These are phyloP conservation scores for Ceriagrion tenellum DNA, from an alignment of 2,888 invertebrate genomes.

Conservation along the genomic window DNA sequence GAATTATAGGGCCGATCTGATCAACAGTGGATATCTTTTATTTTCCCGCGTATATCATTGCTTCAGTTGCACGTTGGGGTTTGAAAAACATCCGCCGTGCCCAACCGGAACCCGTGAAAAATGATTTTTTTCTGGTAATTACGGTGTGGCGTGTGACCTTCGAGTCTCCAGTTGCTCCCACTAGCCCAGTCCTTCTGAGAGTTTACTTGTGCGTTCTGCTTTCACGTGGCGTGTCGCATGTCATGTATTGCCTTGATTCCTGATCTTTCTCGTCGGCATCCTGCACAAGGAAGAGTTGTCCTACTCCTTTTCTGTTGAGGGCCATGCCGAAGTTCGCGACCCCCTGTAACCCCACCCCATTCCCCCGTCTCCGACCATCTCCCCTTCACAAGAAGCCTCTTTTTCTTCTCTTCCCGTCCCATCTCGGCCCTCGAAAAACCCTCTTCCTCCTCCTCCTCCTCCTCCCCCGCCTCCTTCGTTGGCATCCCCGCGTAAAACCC, in stretches of 20 bases:
- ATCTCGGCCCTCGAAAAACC: no score
- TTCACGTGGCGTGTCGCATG: no score
- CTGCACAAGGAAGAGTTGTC: background rate
- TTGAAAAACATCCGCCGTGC: no score
- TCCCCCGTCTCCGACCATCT: background rate
- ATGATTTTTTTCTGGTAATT: no score
- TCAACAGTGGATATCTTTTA: no score
- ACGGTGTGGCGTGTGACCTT: no score
- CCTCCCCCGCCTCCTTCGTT: background rate
- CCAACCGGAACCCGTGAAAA: no score
- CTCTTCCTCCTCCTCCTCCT: background rate
- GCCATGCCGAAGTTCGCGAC: constrained; percentile 16
- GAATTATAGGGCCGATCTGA: no score
- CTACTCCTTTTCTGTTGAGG: background rate
- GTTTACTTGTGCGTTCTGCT: background rate
- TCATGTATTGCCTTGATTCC: background rate
- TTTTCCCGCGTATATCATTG: no score
- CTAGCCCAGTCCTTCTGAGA: no score
- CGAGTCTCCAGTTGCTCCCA: no score
- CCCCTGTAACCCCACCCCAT: background rate
- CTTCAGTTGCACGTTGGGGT: no score
- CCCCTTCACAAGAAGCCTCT: background rate
- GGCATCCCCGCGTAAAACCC: background rate
- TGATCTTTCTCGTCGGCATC: background rate
- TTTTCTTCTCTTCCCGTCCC: background rate